Percentiles rank a stretch among this genome's conserved stretches.
phyloP scores from a whole-genome alignment of 1,140 invertebrate genomes.

The Holotrichia oblita region DNA sequence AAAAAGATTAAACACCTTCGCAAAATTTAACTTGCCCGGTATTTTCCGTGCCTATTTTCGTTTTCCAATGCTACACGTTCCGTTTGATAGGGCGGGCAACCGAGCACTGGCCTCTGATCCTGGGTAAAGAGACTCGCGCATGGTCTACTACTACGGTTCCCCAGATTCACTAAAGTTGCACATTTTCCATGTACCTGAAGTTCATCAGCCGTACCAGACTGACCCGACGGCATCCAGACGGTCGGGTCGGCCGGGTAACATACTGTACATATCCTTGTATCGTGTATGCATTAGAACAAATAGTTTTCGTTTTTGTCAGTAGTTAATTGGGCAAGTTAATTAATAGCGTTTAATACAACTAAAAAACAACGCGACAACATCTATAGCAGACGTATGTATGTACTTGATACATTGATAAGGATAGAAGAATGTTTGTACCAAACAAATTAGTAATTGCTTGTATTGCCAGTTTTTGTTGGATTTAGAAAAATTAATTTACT shows the following conservation, averaged over 20 bases:
- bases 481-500: too few relatives aligned
- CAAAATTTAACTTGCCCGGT: neutral
- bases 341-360: too few relatives aligned
- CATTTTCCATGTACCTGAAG: conserved; percentile 30
- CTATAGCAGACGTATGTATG: too few relatives aligned
- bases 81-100: conserved; percentile 27
- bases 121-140: conserved; percentile 32
- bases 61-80: neutral
- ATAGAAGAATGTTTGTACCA: too few relatives aligned
- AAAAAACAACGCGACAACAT: too few relatives aligned
- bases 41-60: neutral
- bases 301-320: neutral
- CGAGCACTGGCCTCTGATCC: conserved; percentile 33
- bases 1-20: neutral
- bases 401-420: too few relatives aligned
- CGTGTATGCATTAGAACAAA: neutral
- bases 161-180: conserved; percentile 25
- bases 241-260: conserved; percentile 19
- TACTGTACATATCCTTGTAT: too few relatives aligned
- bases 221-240: conserved; percentile 3
- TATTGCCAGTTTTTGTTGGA: too few relatives aligned
- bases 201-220: conserved; percentile 18
- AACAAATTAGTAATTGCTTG: too few relatives aligned
- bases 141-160: conserved; percentile 30
- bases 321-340: neutral